Percentiles rank a stretch among this genome's conserved stretches.
These are phyloP conservation scores for Polia nebulosa DNA, from an alignment of 2,888 invertebrate genomes.

Conservation along the genomic window DNA sequence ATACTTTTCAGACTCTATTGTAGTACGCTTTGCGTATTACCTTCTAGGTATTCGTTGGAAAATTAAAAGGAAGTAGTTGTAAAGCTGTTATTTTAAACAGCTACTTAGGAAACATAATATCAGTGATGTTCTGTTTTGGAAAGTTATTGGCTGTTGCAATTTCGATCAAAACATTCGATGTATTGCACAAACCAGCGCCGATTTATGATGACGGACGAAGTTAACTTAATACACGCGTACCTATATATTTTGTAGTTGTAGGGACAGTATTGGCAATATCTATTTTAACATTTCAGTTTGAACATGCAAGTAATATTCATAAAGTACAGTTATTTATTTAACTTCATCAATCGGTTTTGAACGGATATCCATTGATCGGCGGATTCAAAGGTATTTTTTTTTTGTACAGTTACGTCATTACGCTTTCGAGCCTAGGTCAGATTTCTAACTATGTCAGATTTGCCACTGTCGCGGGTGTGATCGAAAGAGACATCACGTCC, in stretches of 20 bases:
- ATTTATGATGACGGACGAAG: neutral
- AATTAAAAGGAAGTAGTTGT: neutral
- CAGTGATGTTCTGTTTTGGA: neutral
- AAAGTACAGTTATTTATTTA: slow-evolving; percentile 37
- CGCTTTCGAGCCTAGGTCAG: slow-evolving; percentile 64
- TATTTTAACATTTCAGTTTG: slow-evolving; percentile 4
- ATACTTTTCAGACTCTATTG: neutral
- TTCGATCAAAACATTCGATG: neutral
- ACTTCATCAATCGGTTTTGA: slow-evolving; percentile 32
- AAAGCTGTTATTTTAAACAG: neutral
- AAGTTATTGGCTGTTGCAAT: neutral
- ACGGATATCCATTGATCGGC: slow-evolving; percentile 56
- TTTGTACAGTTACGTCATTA: slow-evolving; percentile 71
- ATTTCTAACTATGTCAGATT: no score
- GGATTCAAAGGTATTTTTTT: slow-evolving; percentile 74
- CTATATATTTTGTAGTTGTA: neutral
- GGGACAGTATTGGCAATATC: neutral
- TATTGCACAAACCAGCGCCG: neutral
- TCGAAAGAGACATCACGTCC: no score
- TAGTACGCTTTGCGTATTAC: neutral
- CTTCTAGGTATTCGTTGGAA: neutral
- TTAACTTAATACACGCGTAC: slow-evolving; percentile 5
- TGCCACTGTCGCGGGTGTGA: no score
- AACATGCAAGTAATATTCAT: slow-evolving; percentile 9
- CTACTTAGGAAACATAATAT: neutral